Base-by-base conservation (phyloP, 2,113 vertebrate genomes). In the Chaetura pelagica region DNA sequence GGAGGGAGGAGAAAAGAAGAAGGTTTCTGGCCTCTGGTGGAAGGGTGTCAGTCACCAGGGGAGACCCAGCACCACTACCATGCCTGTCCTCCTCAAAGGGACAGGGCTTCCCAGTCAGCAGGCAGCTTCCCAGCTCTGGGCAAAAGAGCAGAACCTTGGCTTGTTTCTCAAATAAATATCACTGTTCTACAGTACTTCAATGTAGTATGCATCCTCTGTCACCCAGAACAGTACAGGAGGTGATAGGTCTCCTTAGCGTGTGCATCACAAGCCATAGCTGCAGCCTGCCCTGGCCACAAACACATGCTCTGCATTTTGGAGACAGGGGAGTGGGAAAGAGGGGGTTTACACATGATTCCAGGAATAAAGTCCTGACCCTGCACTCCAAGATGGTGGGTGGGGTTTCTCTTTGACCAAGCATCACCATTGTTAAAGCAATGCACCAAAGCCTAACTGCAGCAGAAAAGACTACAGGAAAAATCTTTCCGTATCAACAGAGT, bases 241-340 rank as follows among this genome's bases (percentile, higher is more conserved):
- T 24, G 22, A 49, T 48, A 54, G 27, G 6, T 17, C 51, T 64
- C 81, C 42, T 54, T 24, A 72, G 6, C 27, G 22, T 5, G 0
- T 22, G 6, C 26, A 49, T 19, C 0, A 0, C 51, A 3, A 6
- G 1, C 4, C 20, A 44, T 0, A 0, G 34, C 66, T 71, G 38
- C 13, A 0, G 9, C 17, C 30, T 35, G 32, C 15, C 23, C 42
- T 24, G n/a, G 30, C 38, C 0, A 0, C 22, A 51, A 26, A 21
- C 75, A 46, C 24, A 30, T 0, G 0, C 4, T 38, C 10, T 22
- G 27, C 20, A 71, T 81, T 77, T 49, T 3, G 3, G 18, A 58
- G 34, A 42, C 0, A 24, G 2, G 7, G 13, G 13, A 72, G 8
- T 7, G 14, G 19, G 15, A 64, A 59, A 34, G 11, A 63, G 15